Conservation (phyloP, 2,888 invertebrate species). For the Dynastes maya region DNA sequence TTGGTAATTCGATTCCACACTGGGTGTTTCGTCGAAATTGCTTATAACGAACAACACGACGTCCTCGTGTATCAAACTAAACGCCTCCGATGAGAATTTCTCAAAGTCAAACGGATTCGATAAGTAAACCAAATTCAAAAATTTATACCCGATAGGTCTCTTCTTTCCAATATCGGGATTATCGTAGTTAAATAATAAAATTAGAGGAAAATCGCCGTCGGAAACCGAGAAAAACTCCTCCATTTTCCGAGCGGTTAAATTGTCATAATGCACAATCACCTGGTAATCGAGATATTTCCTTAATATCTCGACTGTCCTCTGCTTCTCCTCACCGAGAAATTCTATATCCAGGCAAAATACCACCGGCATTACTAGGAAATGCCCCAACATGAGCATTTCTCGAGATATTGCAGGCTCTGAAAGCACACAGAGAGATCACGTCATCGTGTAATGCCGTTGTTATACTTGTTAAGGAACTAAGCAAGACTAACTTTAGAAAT, state of each 20-base stretch:
- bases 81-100: slow-evolving; percentile 28
- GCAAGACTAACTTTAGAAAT: not conserved
- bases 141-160: slow-evolving; percentile 44
- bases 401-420: not conserved
- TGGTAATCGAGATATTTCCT: slow-evolving; percentile 45
- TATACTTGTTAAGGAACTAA: slow-evolving; percentile 11
- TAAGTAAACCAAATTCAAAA: slow-evolving; percentile 45
- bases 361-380: not conserved
- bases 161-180: not conserved
- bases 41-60: slow-evolving; percentile 43
- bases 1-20: slow-evolving; percentile 17
- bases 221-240: slow-evolving; percentile 15
- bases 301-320: slow-evolving; percentile 24
- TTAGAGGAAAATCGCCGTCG: not conserved
- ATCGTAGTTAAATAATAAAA: slow-evolving; percentile 46
- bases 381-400: not conserved
- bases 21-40: not conserved
- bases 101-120: slow-evolving; percentile 46
- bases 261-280: slow-evolving; percentile 49
- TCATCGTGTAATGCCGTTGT: not conserved
- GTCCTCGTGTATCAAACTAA: slow-evolving; percentile 45
- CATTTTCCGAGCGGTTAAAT: slow-evolving; percentile 21
- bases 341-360: slow-evolving; percentile 10
- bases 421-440: not conserved
- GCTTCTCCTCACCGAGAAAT: not conserved